phyloP scores from a whole-genome alignment of 2,113 vertebrate species.

The Callospermophilus lateralis region DNA sequence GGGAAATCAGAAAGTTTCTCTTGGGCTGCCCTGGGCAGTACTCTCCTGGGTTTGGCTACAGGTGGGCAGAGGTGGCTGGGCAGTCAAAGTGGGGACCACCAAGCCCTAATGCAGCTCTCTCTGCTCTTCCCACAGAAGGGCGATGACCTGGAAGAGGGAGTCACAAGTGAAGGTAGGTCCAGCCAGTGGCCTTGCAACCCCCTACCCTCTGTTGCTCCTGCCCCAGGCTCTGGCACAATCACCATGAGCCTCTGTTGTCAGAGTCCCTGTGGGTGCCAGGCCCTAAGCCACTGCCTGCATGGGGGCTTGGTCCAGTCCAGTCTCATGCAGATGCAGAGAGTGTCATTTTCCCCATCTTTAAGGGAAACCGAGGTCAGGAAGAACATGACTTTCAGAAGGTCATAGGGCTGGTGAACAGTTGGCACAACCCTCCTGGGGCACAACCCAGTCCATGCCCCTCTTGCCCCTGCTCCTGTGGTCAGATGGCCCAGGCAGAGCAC shows the following conservation, averaged over 20 bases:
- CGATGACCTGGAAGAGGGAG: constrained; percentile 96
- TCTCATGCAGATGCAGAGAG: background rate
- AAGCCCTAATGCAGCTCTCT: constrained; percentile 33
- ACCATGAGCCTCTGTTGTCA: background rate
- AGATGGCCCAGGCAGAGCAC: background rate
- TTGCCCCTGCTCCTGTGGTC: background rate
- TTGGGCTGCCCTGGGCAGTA: background rate
- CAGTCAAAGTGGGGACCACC: background rate
- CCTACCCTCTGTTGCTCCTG: background rate
- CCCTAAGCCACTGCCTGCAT: background rate
- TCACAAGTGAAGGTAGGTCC: constrained; percentile 97
- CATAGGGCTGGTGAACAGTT: background rate
- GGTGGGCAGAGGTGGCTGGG: background rate
- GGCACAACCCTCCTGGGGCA: background rate
- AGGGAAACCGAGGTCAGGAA: background rate
- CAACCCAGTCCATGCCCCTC: background rate
- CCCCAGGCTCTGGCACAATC: background rate
- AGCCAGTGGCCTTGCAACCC: background rate
- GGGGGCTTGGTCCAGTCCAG: background rate
- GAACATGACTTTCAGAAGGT: background rate
- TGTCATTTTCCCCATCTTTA: background rate
- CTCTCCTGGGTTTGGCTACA: background rate
- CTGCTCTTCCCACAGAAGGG: constrained; percentile 92
- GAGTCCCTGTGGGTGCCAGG: background rate
- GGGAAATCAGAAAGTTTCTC: background rate